phyloP scores from a whole-genome alignment of 92 coral and sea anemone species.

The Pocillopora meandrina region DNA sequence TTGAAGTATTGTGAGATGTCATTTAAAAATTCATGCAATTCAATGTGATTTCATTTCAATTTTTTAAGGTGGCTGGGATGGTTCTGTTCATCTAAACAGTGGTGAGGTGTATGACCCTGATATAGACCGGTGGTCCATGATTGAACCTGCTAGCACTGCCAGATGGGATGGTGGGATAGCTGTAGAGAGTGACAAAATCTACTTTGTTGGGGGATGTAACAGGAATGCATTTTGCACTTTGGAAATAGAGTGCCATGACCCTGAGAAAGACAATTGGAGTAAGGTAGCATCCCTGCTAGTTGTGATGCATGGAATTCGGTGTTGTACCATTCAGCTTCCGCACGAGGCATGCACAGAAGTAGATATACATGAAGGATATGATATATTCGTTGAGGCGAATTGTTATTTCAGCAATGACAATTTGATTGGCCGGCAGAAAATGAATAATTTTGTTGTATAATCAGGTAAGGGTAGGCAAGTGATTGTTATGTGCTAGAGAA shows the following conservation, averaged over 20 bases:
- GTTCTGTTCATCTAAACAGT: slow-evolving; percentile 85
- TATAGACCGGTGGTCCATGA: slow-evolving; percentile 91
- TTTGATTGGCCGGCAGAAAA: no score
- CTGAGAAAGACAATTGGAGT: slow-evolving; percentile 88
- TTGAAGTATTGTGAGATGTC: no score
- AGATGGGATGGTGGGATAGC: slow-evolving; percentile 99
- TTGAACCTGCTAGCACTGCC: slow-evolving; percentile 94
- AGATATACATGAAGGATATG: no score
- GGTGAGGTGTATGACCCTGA: slow-evolving; percentile 97
- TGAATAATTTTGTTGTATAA: no score
- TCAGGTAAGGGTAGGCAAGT: no score
- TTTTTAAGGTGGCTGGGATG: slow-evolving; percentile 95
- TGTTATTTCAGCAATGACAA: no score
- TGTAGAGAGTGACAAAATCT: slow-evolving; percentile 90
- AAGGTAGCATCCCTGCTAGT: slow-evolving; percentile 94
- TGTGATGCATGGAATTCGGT: slow-evolving; percentile 93
- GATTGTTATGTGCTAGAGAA: no score
- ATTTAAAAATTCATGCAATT: no score
- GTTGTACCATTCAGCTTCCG: slow-evolving; percentile 90
- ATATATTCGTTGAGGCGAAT: no score
- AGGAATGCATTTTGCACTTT: slow-evolving; percentile 95
- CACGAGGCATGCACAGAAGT: slow-evolving; percentile 38
- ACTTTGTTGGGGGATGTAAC: slow-evolving; percentile 97
- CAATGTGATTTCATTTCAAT: no score
- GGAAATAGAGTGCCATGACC: slow-evolving; percentile 96